phyloP scores from a whole-genome alignment of 2,113 vertebrate species.

The Calypte anna region DNA sequence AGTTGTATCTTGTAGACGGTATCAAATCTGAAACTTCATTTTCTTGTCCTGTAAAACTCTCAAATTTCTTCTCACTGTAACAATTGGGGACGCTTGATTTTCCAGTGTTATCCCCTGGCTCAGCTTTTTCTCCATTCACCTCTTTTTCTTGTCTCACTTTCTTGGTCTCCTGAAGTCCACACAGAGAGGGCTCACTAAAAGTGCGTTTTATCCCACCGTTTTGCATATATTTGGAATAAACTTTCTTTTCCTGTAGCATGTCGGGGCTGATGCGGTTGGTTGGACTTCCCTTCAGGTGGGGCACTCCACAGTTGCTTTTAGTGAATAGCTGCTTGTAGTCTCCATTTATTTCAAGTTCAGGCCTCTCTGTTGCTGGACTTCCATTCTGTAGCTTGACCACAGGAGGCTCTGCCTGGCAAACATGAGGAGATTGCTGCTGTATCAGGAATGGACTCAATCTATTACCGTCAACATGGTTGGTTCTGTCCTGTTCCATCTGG shows the following conservation, averaged over 20 bases:
- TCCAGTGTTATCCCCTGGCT: constrained; percentile 58
- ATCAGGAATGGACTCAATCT: constrained; percentile 84
- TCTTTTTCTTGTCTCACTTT: constrained; percentile 83
- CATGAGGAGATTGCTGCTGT: constrained; percentile 79
- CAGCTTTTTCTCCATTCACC: constrained; percentile 76
- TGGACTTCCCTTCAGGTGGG: constrained; percentile 79
- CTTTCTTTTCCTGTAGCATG: constrained; percentile 76
- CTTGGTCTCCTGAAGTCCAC: constrained; percentile 82
- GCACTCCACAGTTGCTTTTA: constrained; percentile 73
- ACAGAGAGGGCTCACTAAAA: constrained; percentile 80
- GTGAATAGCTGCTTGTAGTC: constrained; percentile 80
- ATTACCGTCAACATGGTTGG: constrained; percentile 92
- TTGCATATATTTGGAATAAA: constrained; percentile 79
- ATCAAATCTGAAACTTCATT: constrained; percentile 73
- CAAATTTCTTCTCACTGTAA: constrained; percentile 58
- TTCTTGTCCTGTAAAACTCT: constrained; percentile 62
- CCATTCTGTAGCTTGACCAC: constrained; percentile 87
- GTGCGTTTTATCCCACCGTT: constrained; percentile 90
- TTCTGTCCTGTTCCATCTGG: constrained; percentile 98
- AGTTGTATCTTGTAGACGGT: constrained; percentile 72
- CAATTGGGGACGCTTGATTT: constrained; percentile 63
- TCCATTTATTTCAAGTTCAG: constrained; percentile 81
- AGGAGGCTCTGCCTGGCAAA: constrained; percentile 78
- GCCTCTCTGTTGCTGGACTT: constrained; percentile 78
- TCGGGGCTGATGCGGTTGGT: constrained; percentile 77